These are phyloP conservation scores for Synanceia verrucosa DNA, from an alignment of 2,797 vertebrate genomes.

Conservation along the genomic window DNA sequence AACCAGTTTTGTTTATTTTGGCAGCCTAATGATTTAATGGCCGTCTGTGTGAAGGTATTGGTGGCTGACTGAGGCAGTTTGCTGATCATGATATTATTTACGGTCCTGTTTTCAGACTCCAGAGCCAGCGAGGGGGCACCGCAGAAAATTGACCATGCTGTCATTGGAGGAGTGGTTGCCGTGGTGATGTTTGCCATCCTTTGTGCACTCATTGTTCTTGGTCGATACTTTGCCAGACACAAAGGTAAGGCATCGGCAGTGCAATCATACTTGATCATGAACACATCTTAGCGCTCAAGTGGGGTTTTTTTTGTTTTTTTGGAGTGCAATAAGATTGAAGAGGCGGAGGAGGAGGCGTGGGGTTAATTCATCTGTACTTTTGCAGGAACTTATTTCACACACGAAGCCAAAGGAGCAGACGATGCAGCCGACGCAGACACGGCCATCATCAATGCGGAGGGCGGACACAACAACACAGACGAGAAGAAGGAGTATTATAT, in stretches of 20 bases:
- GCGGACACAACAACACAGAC: constrained; percentile 98
- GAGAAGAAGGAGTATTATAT: constrained; percentile 99
- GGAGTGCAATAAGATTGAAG: constrained; percentile 33
- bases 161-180: constrained; percentile 97
- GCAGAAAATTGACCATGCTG: constrained; percentile 95
- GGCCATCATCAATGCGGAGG: constrained; percentile 99
- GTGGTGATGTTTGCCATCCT: constrained; percentile 99
- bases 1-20: constrained; percentile 47
- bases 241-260: constrained; percentile 87
- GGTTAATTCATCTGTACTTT: constrained; percentile 43
- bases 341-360: constrained; percentile 7
- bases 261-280: constrained; percentile 66
- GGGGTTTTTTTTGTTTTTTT: constrained; percentile 29
- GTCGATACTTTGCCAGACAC: constrained; percentile 99
- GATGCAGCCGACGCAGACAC: constrained; percentile 99
- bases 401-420: constrained; percentile 99
- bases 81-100: constrained; percentile 60
- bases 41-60: constrained; percentile 33
- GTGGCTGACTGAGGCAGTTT: constrained; percentile 40
- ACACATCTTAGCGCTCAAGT: constrained; percentile 58
- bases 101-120: constrained; percentile 86
- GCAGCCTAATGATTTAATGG: constrained; percentile 37
- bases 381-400: constrained; percentile 99
- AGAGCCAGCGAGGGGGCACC: constrained; percentile 91
- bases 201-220: constrained; percentile 96